Evolutionary conservation across 2,888 invertebrate genomes (phyloP).

Genomic region (Tenodera sinensis): DNA sequence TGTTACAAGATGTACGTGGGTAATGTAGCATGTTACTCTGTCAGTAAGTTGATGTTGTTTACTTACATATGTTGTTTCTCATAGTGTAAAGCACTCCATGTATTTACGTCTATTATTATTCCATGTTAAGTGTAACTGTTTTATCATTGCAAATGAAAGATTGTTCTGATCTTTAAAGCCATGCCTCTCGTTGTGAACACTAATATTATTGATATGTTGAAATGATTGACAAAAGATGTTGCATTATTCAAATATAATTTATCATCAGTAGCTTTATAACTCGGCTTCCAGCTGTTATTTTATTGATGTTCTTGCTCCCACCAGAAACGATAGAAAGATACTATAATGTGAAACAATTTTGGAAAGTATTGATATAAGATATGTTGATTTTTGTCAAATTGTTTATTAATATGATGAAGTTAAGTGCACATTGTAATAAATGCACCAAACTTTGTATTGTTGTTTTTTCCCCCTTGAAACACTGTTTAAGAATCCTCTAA

Average conservation of each 20-base stretch:
- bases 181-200: neutral
- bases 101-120: neutral
- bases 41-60: neutral
- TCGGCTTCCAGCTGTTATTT: neutral
- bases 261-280: neutral
- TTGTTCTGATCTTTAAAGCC: neutral
- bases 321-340: neutral
- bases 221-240: neutral
- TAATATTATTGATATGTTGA: neutral
- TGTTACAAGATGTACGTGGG: too few relatives aligned
- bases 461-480: neutral
- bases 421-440: conserved; percentile 31
- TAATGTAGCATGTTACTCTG: too few relatives aligned
- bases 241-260: neutral
- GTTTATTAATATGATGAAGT: conserved; percentile 21
- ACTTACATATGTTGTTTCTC: neutral
- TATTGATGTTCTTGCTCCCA: neutral
- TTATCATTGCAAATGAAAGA: neutral
- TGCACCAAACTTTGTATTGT: conserved; percentile 22
- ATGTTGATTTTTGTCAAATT: conserved; percentile 26
- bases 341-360: neutral
- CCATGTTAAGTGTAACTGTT: neutral
- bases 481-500: too few relatives aligned
- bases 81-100: neutral
- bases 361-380: neutral